A percentile compares a stretch with the other conserved stretches of the same genome.
These are phyloP conservation scores for Chorisops tibialis DNA, from an alignment of 2,888 invertebrate species.

Conservation along the genomic window DNA sequence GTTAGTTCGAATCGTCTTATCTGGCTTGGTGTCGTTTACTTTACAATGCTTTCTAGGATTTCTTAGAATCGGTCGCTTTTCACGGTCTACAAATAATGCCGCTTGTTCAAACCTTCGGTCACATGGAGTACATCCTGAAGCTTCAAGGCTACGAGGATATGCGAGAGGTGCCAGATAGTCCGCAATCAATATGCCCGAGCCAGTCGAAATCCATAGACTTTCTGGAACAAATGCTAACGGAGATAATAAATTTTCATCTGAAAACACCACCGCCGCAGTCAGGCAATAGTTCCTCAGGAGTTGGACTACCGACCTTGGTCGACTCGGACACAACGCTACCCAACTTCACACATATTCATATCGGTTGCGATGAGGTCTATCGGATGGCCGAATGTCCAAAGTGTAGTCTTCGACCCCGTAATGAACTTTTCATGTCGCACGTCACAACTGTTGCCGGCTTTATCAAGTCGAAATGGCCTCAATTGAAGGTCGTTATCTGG, in stretches of 20 bases:
- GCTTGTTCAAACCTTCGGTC: constrained; percentile 73
- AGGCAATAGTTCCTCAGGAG: constrained; percentile 7
- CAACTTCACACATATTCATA: constrained; percentile 59
- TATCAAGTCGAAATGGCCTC: constrained; percentile 59
- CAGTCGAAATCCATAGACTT: constrained; percentile 60
- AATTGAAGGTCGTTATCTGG: constrained; percentile 68
- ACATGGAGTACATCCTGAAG: constrained; percentile 71
- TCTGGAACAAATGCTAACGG: constrained; percentile 66
- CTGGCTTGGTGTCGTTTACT: neutral
- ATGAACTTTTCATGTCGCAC: constrained; percentile 62
- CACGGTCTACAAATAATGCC: constrained; percentile 68
- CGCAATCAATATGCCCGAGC: constrained; percentile 70
- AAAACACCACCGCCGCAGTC: neutral
- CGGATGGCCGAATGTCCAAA: constrained; percentile 66
- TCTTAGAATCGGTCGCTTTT: constrained; percentile 58
- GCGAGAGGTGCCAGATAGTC: constrained; percentile 64
- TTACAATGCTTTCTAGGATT: constrained; percentile 43
- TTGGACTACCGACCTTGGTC: neutral
- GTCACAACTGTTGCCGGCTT: constrained; percentile 60
- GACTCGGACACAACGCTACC: constrained; percentile 32
- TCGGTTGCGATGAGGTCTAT: constrained; percentile 73
- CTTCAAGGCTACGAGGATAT: constrained; percentile 60
- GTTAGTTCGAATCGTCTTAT: constrained; percentile 35
- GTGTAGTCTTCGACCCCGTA: constrained; percentile 54
- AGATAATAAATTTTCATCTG: constrained; percentile 56